phyloP scores from a whole-genome alignment of 1,140 invertebrate genomes.

The Mactra quadrangularis region DNA sequence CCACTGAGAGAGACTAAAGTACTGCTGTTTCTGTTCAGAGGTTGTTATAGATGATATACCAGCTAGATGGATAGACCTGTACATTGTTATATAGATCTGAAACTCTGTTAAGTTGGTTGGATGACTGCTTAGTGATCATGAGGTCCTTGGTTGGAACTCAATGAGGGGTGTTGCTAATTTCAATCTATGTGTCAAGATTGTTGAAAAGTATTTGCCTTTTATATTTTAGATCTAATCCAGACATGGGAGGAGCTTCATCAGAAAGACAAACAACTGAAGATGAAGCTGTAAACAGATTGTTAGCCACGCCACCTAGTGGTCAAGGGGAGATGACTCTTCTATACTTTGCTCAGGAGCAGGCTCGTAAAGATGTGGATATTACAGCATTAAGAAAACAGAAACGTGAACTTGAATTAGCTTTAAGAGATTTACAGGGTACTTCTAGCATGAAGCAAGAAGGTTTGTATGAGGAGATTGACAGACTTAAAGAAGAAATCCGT shows the following conservation, averaged over 20 bases:
- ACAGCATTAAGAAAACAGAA: slow-evolving; percentile 89
- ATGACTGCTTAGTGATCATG: no score
- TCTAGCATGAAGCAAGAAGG: slow-evolving; percentile 86
- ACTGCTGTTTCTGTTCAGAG: no score
- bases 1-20: no score
- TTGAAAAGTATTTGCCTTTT: no score
- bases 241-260: slow-evolving; percentile 65
- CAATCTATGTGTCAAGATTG: no score
- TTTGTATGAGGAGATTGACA: slow-evolving; percentile 86
- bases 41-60: no score
- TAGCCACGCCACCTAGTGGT: slow-evolving; percentile 68
- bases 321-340: slow-evolving; percentile 87
- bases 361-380: slow-evolving; percentile 92
- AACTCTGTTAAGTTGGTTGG: no score
- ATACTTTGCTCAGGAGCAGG: slow-evolving; percentile 93
- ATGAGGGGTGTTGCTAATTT: no score
- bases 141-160: no score
- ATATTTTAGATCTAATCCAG: slow-evolving; percentile 34
- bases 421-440: slow-evolving; percentile 88
- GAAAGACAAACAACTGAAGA: slow-evolving; percentile 71
- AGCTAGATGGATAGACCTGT: no score
- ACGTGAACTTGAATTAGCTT: slow-evolving; percentile 88
- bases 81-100: no score
- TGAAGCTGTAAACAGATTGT: slow-evolving; percentile 73
- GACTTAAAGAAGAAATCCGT: slow-evolving; percentile 84